Base-by-base conservation (phyloP, 2,797 vertebrate species). In the Helarctos malayanus region DNA sequence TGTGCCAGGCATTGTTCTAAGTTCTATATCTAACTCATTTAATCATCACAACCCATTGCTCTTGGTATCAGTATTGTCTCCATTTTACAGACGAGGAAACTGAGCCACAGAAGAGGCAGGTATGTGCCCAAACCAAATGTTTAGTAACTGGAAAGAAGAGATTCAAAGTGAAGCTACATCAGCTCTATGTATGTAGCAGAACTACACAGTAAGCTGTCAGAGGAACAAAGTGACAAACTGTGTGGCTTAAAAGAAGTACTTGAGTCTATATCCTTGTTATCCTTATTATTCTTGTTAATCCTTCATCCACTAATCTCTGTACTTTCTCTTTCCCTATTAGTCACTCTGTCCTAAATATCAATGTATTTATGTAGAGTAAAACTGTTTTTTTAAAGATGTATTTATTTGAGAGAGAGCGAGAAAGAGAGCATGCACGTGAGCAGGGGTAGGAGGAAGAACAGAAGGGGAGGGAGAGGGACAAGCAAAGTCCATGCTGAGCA, bases 81-180 rank as follows among this genome's bases (percentile, higher is more conserved):
- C 69, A 56, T 79, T 92, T 96, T 80, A 95, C 3, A 92, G 35
- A 85, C 18, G 52, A 91, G 52, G 41, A 96, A 83, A 92, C 14
- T 80, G 27, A 83, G 63, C n/a, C 73, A 73, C 7, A 89, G 52
- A 91, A 80, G 71, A 41, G 13, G 76, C 65, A 81, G 57, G 15
- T 73, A 86, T 47, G 65, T 89, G 29, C 29, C 45, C 2, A 89
- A 63, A 68, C 56, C 6, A 81, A 80, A 81, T 63, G 23, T 69
- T 89, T 54, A 78, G 35, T 81, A 75, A 88, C 0, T 80, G 18
- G 27, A 25, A 89, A 75, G 35, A 86, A 14, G 16, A 91, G 52
- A 69, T 76, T 84, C 65, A 88, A 94, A 63, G 16, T 45, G 32
- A 84, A 93, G 79, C 49, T 45, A 80, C 23, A 38, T 21, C 10